Evolutionary conservation across 2,797 vertebrate species (phyloP), one percentile per base, ranked within the genome.

Genomic region (Novumbra hubbsi): DNA sequence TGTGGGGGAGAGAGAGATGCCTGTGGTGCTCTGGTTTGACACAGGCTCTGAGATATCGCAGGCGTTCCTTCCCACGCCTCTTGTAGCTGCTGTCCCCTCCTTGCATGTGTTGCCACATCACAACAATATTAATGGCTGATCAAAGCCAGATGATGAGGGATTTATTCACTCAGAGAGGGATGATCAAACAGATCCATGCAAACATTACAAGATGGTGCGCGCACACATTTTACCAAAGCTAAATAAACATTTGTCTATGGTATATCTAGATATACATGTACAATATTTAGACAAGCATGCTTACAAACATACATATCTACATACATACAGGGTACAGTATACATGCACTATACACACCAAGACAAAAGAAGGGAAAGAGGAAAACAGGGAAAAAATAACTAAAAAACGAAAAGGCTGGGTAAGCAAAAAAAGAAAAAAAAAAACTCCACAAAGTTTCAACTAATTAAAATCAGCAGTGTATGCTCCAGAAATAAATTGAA

Each of bases 401-500:
- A n/a, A 89, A 69, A 86, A 77, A 83, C 3, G 57, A 12, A 86
- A 80, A 77, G 75, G 74, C 84, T 83, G 87, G 84, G 90, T 92
- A 91, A 91, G 89, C 88, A 91, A 83, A 87, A 87, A 87, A 89
- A n/a, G 5, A 91, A 83, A 87, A 87, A 87, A 89, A n/a, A 32
- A 38, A 87, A 89, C 70, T 80, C 74, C 73, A 62, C 88, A 84
- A 90, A 89, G 87, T 91, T 85, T 89, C 91, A 92, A 92, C 89
- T 93, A 93, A 95, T 94, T 93, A 94, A 84, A 93, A 90, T 93
- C 89, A 82, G 89, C 84, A 87, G 79, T 86, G 78, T 86, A 79
- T 87, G 88, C 87, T 94, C 88, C 91, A 93, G 87, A 85, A 94
- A 88, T 94, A 96, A 95, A 95, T 95, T 93, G 87, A 94, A 95